Conservation (phyloP, 1,140 invertebrate genomes). For the Lepidostoma basale region DNA sequence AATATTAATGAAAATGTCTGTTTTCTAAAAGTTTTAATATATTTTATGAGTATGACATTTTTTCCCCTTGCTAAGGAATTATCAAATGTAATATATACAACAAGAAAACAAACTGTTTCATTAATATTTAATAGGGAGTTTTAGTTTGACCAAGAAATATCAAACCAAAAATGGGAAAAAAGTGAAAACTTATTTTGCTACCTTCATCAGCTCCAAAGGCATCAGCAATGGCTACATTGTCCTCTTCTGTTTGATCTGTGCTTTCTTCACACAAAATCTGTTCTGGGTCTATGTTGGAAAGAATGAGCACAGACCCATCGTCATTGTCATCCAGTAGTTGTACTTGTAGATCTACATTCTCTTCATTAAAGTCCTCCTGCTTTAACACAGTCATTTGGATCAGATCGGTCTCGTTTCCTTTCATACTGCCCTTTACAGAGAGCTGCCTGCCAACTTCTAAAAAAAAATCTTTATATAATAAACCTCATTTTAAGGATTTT, state of each 20-base stretch:
- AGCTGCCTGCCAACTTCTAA: neutral
- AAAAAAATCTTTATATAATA: neutral
- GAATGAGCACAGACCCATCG: constrained; percentile 21
- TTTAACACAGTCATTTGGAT: constrained; percentile 13
- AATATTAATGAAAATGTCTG: no score
- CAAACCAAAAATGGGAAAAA: no score
- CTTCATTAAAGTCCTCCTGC: constrained; percentile 13
- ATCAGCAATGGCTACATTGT: neutral
- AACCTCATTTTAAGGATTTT: neutral
- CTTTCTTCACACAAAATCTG: constrained; percentile 1
- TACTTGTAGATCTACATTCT: constrained; percentile 21
- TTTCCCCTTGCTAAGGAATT: no score
- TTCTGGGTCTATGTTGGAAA: neutral
- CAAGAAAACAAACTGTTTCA: no score
- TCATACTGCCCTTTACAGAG: neutral
- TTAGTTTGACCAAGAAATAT: no score
- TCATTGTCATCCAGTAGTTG: constrained; percentile 6
- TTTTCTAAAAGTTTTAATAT: no score
- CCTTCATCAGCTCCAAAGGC: constrained; percentile 2
- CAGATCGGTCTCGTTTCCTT: constrained; percentile 6
- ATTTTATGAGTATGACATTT: no score
- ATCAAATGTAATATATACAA: no score
- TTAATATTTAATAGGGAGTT: no score
- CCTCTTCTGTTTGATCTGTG: neutral
- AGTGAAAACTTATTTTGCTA: no score